Evolutionary conservation across 2,888 invertebrate genomes (phyloP).

Genomic region (Cecidostiba fungosa): DNA sequence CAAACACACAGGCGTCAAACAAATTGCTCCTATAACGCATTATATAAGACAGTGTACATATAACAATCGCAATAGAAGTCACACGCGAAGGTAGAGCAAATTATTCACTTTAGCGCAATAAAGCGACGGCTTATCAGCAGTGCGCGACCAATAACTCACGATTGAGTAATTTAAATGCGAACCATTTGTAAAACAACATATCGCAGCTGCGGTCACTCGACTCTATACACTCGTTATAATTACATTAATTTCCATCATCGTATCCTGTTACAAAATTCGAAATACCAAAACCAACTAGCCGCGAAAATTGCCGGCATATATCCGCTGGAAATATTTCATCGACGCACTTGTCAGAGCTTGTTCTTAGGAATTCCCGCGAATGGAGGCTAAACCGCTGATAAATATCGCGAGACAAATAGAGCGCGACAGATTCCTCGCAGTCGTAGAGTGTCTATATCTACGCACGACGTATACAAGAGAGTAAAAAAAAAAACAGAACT

Average conservation of each 20-base stretch:
- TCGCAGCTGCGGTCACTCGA: neutral
- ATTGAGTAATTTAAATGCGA: conserved; percentile 1
- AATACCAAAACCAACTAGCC: neutral
- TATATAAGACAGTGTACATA: neutral
- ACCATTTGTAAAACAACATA: neutral
- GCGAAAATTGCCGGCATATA: neutral
- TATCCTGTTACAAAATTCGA: neutral
- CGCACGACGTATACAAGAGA: too few relatives aligned
- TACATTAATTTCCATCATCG: neutral
- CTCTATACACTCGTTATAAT: neutral
- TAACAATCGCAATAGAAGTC: conserved; percentile 14
- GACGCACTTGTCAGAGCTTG: neutral
- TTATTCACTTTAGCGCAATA: conserved; percentile 29
- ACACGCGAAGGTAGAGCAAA: neutral
- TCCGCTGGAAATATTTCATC: neutral
- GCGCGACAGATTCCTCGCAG: conserved; percentile 52
- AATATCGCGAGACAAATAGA: conserved; percentile 51
- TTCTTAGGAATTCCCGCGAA: neutral
- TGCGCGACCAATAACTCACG: neutral
- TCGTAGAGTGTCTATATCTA: neutral
- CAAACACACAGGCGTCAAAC: neutral
- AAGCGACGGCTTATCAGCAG: neutral
- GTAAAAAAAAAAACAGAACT: neutral
- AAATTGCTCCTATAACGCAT: neutral
- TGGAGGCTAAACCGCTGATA: conserved; percentile 27